Percentiles rank a stretch among this genome's conserved stretches.
These are phyloP conservation scores for Acrocephalus kingi DNA, from an alignment of 2,113 vertebrate species.

Conservation along the genomic window DNA sequence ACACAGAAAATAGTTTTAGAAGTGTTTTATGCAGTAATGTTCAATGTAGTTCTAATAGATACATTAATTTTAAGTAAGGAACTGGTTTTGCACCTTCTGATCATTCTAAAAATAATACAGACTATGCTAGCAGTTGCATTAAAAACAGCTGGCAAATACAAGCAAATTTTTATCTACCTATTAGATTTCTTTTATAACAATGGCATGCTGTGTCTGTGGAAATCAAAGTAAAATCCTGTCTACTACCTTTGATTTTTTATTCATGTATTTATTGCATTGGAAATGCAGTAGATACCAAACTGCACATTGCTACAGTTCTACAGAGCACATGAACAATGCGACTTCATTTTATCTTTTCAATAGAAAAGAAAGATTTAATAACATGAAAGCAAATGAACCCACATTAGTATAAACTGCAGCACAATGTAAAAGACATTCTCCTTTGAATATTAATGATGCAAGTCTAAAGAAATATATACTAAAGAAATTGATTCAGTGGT, in stretches of 20 bases:
- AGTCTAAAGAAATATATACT: conserved; percentile 46
- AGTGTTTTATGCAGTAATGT: neutral
- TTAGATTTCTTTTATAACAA: neutral
- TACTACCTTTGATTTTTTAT: conserved; percentile 29
- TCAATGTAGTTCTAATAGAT: neutral
- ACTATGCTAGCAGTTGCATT: neutral
- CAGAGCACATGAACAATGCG: neutral
- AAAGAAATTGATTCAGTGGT: conserved; percentile 51
- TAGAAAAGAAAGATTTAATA: conserved; percentile 31
- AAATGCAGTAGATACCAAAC: neutral
- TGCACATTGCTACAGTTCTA: neutral
- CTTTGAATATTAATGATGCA: conserved; percentile 53
- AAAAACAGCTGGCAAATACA: conserved; percentile 5
- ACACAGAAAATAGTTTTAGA: neutral
- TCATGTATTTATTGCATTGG: conserved; percentile 23
- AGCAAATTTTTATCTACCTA: neutral
- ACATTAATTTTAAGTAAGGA: neutral
- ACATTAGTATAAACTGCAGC: conserved; percentile 44
- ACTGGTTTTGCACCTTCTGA: neutral
- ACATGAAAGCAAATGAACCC: conserved; percentile 31
- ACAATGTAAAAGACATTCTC: conserved; percentile 28
- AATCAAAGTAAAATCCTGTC: conserved; percentile 30
- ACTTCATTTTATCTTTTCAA: conserved; percentile 30
- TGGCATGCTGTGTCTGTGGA: neutral
- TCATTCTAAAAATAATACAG: neutral